These are phyloP conservation scores for Vidua macroura DNA, from an alignment of 2,113 vertebrate genomes.

Conservation along the genomic window DNA sequence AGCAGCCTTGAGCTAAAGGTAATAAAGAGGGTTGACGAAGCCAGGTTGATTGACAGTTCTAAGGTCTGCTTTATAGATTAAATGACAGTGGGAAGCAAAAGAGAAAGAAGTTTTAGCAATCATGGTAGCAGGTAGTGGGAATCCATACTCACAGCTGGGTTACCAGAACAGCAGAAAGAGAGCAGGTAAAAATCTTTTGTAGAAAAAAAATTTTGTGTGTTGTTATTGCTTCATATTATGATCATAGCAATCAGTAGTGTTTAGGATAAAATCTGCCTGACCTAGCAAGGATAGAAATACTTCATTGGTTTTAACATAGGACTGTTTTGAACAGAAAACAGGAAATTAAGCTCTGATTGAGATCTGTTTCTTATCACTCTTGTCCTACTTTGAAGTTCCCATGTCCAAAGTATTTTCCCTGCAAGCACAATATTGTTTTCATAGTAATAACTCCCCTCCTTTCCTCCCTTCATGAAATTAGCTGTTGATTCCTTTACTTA, in stretches of 20 bases:
- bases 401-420: background rate
- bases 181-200: background rate
- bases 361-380: conserved; percentile 48
- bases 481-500: background rate
- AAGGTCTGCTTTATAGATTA: background rate
- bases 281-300: background rate
- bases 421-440: conserved; percentile 22
- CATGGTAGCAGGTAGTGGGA: background rate
- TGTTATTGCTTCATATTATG: background rate
- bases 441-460: background rate
- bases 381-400: conserved; percentile 16
- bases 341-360: conserved; percentile 30
- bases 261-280: background rate
- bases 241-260: background rate
- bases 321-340: conserved; percentile 28
- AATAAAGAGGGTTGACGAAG: background rate
- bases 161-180: background rate
- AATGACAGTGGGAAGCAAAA: background rate
- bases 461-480: background rate
- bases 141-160: background rate
- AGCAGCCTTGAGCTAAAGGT: background rate
- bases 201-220: background rate
- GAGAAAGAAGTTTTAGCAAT: background rate
- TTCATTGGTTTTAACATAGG: background rate
- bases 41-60: background rate